A percentile compares a stretch with the other conserved stretches of the same genome.
Conservation (phyloP, 2,888 invertebrate genomes). For the Apoderus coryli region DNA sequence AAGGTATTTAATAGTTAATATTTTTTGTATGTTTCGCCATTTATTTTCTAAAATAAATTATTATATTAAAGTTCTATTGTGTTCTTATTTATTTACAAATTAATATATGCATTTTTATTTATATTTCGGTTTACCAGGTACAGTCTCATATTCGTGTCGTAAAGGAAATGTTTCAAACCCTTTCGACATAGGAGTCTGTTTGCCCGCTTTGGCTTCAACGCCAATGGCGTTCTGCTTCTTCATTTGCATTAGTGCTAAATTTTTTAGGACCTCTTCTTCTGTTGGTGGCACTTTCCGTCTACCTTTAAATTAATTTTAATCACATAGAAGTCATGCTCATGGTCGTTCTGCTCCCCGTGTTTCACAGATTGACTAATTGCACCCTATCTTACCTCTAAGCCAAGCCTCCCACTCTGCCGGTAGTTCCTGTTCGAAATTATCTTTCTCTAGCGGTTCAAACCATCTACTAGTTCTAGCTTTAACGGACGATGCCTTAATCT, state of each 20-base stretch:
- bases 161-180: constrained; percentile 30
- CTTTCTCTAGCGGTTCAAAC: constrained; percentile 52
- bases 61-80: no score
- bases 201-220: constrained; percentile 44
- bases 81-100: no score
- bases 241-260: constrained; percentile 52
- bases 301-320: constrained; percentile 8
- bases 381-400: constrained; percentile 40
- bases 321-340: constrained; percentile 3
- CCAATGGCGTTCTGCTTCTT: constrained; percentile 63
- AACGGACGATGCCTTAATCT: constrained; percentile 52
- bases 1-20: no score
- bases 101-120: no score
- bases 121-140: constrained; percentile 33
- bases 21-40: no score
- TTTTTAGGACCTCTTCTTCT: constrained; percentile 55
- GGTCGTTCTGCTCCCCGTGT: no score
- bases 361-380: no score
- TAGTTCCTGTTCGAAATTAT: constrained; percentile 55
- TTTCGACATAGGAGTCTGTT: constrained; percentile 34
- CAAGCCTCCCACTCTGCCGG: constrained; percentile 85
- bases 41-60: no score
- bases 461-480: constrained; percentile 52
- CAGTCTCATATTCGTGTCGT: constrained; percentile 39
- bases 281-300: constrained; percentile 48